phyloP scores from a whole-genome alignment of 2,888 invertebrate species.

The Mythimna lalbum region DNA sequence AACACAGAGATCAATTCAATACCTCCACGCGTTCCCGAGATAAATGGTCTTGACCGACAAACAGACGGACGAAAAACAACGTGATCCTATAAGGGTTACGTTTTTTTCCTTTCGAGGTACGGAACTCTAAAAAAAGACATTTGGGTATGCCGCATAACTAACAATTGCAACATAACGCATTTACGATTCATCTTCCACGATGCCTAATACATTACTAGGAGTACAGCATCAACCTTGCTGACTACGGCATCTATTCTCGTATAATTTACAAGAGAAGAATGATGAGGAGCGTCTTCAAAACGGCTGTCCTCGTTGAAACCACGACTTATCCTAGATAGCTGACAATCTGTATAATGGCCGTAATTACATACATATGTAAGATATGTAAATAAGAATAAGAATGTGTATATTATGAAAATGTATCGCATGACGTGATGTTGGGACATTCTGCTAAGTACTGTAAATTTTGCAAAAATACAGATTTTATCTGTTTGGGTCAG shows the following conservation, averaged over 20 bases:
- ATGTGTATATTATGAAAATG: conserved; percentile 49
- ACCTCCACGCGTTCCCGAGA: too few relatives aligned
- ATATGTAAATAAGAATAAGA: conserved; percentile 37
- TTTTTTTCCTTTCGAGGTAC: too few relatives aligned
- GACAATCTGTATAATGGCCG: conserved; percentile 32
- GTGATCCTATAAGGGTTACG: too few relatives aligned
- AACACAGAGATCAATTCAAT: too few relatives aligned
- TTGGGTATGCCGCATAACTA: too few relatives aligned
- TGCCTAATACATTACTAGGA: too few relatives aligned
- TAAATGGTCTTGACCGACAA: too few relatives aligned
- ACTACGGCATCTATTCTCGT: not conserved
- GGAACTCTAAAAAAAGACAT: too few relatives aligned
- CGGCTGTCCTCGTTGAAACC: conserved; percentile 24
- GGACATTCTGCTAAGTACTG: conserved; percentile 1
- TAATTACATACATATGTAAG: conserved; percentile 31
- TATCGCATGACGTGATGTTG: conserved; percentile 5
- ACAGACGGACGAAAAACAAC: too few relatives aligned
- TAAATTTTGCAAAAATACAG: conserved; percentile 16
- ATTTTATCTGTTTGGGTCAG: not conserved
- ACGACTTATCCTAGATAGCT: conserved; percentile 31
- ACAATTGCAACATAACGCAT: too few relatives aligned
- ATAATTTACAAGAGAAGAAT: conserved; percentile 1
- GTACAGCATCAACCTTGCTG: not conserved
- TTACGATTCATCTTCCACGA: too few relatives aligned
- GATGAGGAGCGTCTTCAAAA: not conserved